Conservation (phyloP, 1,140 invertebrate genomes). For the Cepaea nemoralis region DNA sequence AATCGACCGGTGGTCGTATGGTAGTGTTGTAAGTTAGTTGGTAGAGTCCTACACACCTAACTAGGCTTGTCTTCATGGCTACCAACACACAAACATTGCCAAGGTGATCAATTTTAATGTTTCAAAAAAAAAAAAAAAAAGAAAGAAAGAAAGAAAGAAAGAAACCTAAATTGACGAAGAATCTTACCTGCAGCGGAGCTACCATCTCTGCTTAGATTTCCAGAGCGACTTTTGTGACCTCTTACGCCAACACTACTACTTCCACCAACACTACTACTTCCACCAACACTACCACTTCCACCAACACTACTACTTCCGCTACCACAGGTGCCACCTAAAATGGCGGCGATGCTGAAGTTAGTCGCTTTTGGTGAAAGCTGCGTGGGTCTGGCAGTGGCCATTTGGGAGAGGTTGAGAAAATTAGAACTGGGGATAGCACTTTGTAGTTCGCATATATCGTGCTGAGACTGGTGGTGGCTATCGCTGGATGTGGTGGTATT, state of each 20-base stretch:
- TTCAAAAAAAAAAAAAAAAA: no score
- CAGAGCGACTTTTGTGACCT: not conserved
- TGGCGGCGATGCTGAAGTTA: constrained; percentile 41
- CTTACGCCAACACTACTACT: no score
- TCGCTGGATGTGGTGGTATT: not conserved
- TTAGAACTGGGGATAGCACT: not conserved
- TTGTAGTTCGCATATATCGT: not conserved
- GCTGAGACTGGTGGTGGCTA: not conserved
- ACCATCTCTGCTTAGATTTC: constrained; percentile 1
- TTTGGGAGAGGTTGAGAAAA: not conserved
- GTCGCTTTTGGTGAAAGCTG: constrained; percentile 38
- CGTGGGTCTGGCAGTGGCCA: not conserved
- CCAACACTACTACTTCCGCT: not conserved
- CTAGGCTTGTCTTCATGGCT: no score
- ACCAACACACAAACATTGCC: no score
- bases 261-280: not conserved
- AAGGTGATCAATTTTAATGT: no score
- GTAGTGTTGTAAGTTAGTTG: no score
- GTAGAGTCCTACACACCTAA: no score
- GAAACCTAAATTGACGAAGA: not conserved
- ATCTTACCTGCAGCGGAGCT: constrained; percentile 4
- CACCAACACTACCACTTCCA: no score
- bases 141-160: no score
- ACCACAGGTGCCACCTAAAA: constrained; percentile 22
- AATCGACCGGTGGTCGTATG: no score